phyloP scores from a whole-genome alignment of 2,888 invertebrate species.

The Papilio elwesi region DNA sequence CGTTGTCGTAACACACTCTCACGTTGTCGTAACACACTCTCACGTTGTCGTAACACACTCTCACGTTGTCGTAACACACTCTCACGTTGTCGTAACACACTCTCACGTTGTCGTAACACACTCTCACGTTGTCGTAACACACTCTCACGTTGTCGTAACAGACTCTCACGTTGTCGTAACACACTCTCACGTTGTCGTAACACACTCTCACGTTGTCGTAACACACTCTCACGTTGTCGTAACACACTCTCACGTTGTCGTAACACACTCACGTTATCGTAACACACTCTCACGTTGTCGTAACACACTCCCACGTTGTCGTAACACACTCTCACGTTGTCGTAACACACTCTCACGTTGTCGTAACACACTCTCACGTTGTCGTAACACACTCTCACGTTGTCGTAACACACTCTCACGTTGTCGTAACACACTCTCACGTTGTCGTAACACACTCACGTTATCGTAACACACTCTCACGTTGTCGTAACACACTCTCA shows the following conservation, averaged over 20 bases:
- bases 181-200: conserved; percentile 17
- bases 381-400: conserved; percentile 16
- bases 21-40: conserved; percentile 18
- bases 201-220: conserved; percentile 17
- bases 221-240: conserved; percentile 18
- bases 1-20: conserved; percentile 16
- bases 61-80: conserved; percentile 13
- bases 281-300: conserved; percentile 15
- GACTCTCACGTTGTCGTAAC: too few relatives aligned
- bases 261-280: too few relatives aligned
- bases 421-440: conserved; percentile 16
- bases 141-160: too few relatives aligned
- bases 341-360: conserved; percentile 16
- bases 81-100: conserved; percentile 17
- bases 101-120: conserved; percentile 17
- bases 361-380: conserved; percentile 16
- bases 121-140: conserved; percentile 14
- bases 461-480: conserved; percentile 16
- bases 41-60: conserved; percentile 17
- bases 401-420: conserved; percentile 16
- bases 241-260: conserved; percentile 15
- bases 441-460: too few relatives aligned
- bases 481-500: conserved; percentile 16
- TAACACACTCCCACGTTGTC: too few relatives aligned
- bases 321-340: conserved; percentile 18